Evolutionary conservation across 2,797 vertebrate species (phyloP).

Genomic region (Sandelia bainsii): DNA sequence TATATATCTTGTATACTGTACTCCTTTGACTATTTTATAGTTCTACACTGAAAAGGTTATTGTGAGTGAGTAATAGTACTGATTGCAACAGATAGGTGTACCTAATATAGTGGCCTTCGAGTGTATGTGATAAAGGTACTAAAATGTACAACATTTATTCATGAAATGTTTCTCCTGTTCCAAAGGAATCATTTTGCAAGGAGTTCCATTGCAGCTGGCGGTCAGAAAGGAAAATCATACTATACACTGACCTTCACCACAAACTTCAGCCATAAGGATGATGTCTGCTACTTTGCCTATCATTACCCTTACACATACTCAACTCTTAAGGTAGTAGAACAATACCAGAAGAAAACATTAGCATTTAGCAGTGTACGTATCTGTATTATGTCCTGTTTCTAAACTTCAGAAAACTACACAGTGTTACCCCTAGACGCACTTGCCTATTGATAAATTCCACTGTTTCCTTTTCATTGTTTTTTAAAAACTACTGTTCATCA

Average conservation of each 20-base stretch:
- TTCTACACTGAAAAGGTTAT: conserved; percentile 3
- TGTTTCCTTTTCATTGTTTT: conserved; percentile 8
- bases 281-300: conserved; percentile 99
- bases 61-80: neutral
- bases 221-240: conserved; percentile 98
- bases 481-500: neutral
- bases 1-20: neutral
- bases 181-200: conserved; percentile 96
- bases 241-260: conserved; percentile 96
- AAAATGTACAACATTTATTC: neutral
- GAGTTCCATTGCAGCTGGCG: conserved; percentile 95
- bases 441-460: neutral
- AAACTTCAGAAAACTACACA: neutral
- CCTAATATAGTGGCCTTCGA: neutral
- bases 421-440: neutral
- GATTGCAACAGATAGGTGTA: neutral
- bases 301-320: conserved; percentile 98
- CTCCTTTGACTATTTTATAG: conserved; percentile 5
- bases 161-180: conserved; percentile 11
- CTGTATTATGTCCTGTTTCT: neutral
- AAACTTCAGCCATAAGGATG: conserved; percentile 94
- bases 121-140: neutral
- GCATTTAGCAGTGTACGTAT: neutral
- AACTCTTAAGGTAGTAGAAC: conserved; percentile 90
- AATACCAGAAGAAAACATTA: neutral